Conservation (phyloP, 2,888 invertebrate genomes). For the Mesorhabditis sp. region DNA sequence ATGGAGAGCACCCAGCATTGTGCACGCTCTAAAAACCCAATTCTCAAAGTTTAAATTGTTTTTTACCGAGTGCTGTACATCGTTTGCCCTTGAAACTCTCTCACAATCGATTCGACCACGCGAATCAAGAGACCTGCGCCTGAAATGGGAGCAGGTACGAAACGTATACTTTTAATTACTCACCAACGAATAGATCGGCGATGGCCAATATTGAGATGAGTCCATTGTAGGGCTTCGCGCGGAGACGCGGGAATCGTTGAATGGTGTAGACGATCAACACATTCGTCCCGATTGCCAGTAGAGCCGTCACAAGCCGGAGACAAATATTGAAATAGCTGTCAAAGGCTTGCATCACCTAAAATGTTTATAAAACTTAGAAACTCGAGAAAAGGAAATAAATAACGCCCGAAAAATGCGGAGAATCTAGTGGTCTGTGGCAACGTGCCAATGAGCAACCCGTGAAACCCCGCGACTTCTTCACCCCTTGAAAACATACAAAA, state of each 20-base stretch:
- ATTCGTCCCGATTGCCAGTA: background rate
- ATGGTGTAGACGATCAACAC: background rate
- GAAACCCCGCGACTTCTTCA: too few relatives aligned
- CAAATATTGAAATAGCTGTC: background rate
- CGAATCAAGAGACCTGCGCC: background rate
- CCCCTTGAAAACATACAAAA: too few relatives aligned
- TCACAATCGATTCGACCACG: background rate
- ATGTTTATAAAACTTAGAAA: too few relatives aligned
- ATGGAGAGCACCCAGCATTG: background rate
- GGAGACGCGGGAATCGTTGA: conserved; percentile 5
- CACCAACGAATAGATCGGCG: conserved; percentile 5
- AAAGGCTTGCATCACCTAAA: background rate
- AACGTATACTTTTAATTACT: background rate
- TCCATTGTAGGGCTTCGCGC: background rate
- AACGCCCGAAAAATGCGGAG: too few relatives aligned
- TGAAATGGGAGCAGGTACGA: background rate
- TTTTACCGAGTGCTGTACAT: background rate
- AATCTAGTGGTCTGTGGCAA: too few relatives aligned
- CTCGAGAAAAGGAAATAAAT: too few relatives aligned
- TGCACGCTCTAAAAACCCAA: background rate
- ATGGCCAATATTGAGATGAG: background rate
- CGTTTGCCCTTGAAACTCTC: conserved; percentile 2
- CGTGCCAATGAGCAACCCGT: too few relatives aligned
- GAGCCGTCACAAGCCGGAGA: background rate
- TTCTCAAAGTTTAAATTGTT: background rate